These are phyloP conservation scores for Encarsia formosa DNA, from an alignment of 2,888 invertebrate species.

Conservation along the genomic window DNA sequence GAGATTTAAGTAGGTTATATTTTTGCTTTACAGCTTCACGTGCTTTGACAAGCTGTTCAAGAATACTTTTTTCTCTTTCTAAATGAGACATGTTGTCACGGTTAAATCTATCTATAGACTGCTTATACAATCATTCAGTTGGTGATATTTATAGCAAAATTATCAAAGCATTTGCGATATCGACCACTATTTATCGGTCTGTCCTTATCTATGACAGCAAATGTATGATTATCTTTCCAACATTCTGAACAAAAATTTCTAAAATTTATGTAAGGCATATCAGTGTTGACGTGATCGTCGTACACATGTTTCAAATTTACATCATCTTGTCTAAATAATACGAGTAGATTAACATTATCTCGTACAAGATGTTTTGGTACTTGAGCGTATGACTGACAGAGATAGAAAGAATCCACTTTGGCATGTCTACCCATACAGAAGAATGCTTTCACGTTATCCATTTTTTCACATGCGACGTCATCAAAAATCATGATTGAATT, in stretches of 20 bases:
- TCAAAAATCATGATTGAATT: constrained; percentile 43
- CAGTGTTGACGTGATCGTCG: constrained; percentile 29
- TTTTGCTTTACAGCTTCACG: too few species aligned
- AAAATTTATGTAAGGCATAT: constrained; percentile 33
- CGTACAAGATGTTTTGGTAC: constrained; percentile 42
- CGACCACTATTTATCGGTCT: constrained; percentile 33
- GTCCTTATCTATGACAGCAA: constrained; percentile 39
- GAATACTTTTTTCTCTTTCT: neutral
- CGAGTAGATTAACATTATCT: constrained; percentile 43
- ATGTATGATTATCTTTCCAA: constrained; percentile 39
- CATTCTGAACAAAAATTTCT: constrained; percentile 35
- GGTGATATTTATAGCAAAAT: constrained; percentile 14
- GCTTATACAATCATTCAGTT: neutral
- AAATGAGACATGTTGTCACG: neutral
- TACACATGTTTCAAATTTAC: constrained; percentile 40
- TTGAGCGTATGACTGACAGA: neutral
- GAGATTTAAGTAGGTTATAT: too few species aligned
- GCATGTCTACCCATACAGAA: constrained; percentile 31
- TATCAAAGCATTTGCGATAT: constrained; percentile 38
- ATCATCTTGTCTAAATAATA: constrained; percentile 44
- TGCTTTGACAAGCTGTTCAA: neutral
- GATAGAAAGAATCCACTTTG: constrained; percentile 39
- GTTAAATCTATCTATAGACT: neutral
- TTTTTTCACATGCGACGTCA: constrained; percentile 41
- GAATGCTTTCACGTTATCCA: constrained; percentile 28